phyloP scores from a whole-genome alignment of 2,113 vertebrate species.

The Thalassoma bifasciatum region DNA sequence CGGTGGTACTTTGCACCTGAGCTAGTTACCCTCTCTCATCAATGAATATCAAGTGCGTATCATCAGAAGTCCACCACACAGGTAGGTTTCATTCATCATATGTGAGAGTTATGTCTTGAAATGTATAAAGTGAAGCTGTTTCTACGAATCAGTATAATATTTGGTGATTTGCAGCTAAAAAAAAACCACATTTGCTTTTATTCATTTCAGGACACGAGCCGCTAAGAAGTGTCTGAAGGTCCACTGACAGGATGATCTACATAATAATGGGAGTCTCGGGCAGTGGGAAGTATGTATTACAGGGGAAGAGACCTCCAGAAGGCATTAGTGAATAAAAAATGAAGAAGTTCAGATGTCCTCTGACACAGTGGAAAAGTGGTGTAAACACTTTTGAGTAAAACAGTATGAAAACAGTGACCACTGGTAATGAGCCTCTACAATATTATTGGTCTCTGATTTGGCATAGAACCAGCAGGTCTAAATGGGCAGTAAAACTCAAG shows the following conservation, averaged over 20 bases:
- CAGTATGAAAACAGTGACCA: too few relatives aligned
- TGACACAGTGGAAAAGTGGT: too few relatives aligned
- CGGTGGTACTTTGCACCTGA: neutral
- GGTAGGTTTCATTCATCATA: neutral
- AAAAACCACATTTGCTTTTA: neutral
- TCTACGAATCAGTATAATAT: neutral
- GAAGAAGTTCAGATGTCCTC: too few relatives aligned
- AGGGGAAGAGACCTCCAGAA: too few relatives aligned
- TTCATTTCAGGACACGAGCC: neutral
- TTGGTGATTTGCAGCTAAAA: neutral
- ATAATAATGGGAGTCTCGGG: conserved; percentile 83
- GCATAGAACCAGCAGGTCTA: too few relatives aligned
- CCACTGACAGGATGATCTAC: conserved; percentile 75
- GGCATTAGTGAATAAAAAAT: too few relatives aligned
- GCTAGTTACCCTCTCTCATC: neutral
- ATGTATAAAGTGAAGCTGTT: neutral
- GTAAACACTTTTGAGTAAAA: neutral
- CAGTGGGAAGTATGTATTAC: conserved; percentile 77
- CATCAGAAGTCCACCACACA: neutral
- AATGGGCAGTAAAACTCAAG: too few relatives aligned
- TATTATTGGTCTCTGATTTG: too few relatives aligned
- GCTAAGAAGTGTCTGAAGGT: neutral
- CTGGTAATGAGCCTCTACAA: neutral
- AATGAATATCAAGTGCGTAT: neutral
- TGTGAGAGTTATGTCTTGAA: neutral